Evolutionary conservation across 1,140 invertebrate genomes (phyloP).

Genomic region (Bombyx mori): ASM3026992v2 NC_085129.1:7253001-7253500

Average conservation of each 20-base stretch:
- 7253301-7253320: no score
- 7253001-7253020: conserved; percentile 82
- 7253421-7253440: no score
- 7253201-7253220: conserved; percentile 80
- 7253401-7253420: no score
- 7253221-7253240: conserved; percentile 70
- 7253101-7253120: conserved; percentile 66
- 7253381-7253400: no score
- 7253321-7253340: no score
- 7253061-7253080: conserved; percentile 50
- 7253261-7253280: conserved; percentile 39
- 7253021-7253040: conserved; percentile 76
- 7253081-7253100: conserved; percentile 36
- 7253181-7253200: conserved; percentile 76
- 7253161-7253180: conserved; percentile 80
- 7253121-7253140: conserved; percentile 77
- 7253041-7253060: conserved; percentile 75
- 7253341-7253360: no score
- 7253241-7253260: conserved; percentile 30
- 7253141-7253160: conserved; percentile 80
- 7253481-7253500: no score
- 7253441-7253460: no score
- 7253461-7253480: no score
- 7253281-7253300: conserved; percentile 48
- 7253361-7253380: no score